A percentile compares a stretch with the other conserved stretches of the same genome.
phyloP scores from a whole-genome alignment of 2,797 vertebrate genomes.

The Anguilla obscura region DNA sequence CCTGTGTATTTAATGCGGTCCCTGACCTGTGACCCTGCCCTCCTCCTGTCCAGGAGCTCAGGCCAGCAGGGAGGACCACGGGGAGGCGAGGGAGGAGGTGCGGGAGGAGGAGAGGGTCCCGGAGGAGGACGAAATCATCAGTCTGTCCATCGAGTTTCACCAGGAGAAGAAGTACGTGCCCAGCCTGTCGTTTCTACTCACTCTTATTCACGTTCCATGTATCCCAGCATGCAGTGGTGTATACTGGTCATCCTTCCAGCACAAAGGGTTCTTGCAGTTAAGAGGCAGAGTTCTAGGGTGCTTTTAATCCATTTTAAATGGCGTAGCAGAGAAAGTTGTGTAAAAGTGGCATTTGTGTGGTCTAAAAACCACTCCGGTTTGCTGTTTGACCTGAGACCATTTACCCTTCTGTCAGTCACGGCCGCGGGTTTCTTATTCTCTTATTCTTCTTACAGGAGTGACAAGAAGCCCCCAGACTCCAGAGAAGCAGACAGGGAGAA shows the following conservation, averaged over 20 bases:
- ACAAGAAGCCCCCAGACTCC: slow-evolving; percentile 65
- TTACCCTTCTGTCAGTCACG: not conserved
- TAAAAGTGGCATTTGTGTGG: not conserved
- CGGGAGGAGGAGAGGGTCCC: slow-evolving; percentile 64
- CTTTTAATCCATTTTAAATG: not conserved
- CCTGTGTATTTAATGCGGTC: too few species aligned
- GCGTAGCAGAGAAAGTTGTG: not conserved
- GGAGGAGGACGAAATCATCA: slow-evolving; percentile 75
- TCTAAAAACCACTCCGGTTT: not conserved
- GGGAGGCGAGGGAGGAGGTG: slow-evolving; percentile 69
- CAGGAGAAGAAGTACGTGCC: slow-evolving; percentile 66
- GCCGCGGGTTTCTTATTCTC: not conserved
- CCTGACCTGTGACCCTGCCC: not conserved
- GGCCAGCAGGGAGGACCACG: slow-evolving; percentile 68
- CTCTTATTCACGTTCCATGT: too few species aligned
- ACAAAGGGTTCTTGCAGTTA: too few species aligned
- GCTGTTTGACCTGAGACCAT: not conserved
- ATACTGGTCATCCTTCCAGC: not conserved
- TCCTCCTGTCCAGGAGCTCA: slow-evolving; percentile 60
- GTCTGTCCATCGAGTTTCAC: slow-evolving; percentile 78
- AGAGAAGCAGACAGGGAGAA: slow-evolving; percentile 73
- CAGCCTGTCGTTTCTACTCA: not conserved
- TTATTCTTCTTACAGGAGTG: slow-evolving; percentile 55
- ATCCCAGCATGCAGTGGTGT: not conserved
- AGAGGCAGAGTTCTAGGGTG: not conserved